A percentile compares a stretch with the other conserved stretches of the same genome.
Evolutionary conservation across 2,113 vertebrate genomes (phyloP).

Genomic region (Speoplatyrhinus poulsoni): DNA sequence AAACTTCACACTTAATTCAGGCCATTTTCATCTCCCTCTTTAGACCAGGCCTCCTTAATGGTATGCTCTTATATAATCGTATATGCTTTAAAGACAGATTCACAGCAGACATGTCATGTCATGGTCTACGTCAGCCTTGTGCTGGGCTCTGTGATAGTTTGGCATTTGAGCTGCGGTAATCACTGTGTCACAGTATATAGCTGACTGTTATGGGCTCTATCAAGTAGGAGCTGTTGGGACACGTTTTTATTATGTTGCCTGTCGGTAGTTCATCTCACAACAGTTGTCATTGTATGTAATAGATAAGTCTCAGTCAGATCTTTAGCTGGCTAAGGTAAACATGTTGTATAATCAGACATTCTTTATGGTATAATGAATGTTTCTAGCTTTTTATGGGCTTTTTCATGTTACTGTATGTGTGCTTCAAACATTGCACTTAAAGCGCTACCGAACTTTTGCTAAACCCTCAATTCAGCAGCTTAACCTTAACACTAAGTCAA

Average conservation of each 20-base stretch:
- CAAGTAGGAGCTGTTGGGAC: slow-evolving; percentile 16
- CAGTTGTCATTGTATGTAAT: slow-evolving; percentile 25
- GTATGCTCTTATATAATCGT: neutral
- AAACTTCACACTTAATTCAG: slow-evolving; percentile 29
- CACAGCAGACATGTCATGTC: neutral
- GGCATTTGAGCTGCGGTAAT: slow-evolving; percentile 7
- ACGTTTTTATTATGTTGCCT: slow-evolving; percentile 9
- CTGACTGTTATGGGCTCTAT: neutral
- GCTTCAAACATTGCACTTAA: neutral
- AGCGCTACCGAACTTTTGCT: neutral
- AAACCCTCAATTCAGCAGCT: too few species aligned
- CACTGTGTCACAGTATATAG: neutral
- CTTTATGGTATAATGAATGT: slow-evolving; percentile 10
- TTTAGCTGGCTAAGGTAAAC: neutral
- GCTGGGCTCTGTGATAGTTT: slow-evolving; percentile 4
- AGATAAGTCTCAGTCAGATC: slow-evolving; percentile 24
- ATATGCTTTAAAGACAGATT: neutral
- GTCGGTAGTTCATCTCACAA: slow-evolving; percentile 10
- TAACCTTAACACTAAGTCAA: too few species aligned
- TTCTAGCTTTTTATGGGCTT: neutral
- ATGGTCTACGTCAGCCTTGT: neutral
- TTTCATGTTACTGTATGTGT: neutral
- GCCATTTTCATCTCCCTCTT: slow-evolving; percentile 22
- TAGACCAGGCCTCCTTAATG: slow-evolving; percentile 13
- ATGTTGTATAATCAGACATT: slow-evolving; percentile 34